Evolutionary conservation across 2,113 vertebrate genomes (phyloP).

Genomic region (Pelvicachromis taeniatus): DNA sequence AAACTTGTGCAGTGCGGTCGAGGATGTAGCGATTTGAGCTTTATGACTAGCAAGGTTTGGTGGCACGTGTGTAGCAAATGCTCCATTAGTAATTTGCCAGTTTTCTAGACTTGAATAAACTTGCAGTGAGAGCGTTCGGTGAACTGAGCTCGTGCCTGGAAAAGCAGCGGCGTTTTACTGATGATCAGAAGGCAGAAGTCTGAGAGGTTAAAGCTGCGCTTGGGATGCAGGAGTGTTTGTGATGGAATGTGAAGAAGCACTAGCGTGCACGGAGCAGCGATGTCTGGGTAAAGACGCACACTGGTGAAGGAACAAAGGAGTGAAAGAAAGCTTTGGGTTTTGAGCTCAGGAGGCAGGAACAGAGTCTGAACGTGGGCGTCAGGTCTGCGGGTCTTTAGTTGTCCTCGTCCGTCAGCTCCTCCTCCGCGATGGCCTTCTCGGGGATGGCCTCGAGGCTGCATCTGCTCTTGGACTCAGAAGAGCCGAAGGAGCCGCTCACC

Average conservation of each 20-base stretch:
- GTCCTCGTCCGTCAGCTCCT: conserved; percentile 80
- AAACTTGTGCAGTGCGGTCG: not conserved
- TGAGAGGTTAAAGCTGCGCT: conserved; percentile 21
- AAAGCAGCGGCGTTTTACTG: not conserved
- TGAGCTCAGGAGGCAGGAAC: conserved; percentile 9
- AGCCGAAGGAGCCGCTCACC: conserved; percentile 32
- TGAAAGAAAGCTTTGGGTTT: conserved; percentile 2
- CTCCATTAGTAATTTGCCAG: not conserved
- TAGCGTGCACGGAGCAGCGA: not conserved
- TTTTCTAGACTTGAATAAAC: not conserved
- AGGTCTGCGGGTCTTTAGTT: conserved; percentile 14
- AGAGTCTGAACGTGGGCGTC: not conserved
- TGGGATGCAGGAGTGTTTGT: conserved; percentile 7
- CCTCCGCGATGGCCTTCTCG: conserved; percentile 76
- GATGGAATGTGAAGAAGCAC: conserved; percentile 22
- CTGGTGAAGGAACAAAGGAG: not conserved
- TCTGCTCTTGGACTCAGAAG: conserved; percentile 67
- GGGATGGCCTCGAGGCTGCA: conserved; percentile 86
- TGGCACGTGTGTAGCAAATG: not conserved
- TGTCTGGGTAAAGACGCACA: not conserved
- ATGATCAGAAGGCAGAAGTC: not conserved
- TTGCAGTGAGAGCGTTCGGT: not conserved
- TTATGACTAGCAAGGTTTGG: not conserved
- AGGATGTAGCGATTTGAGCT: not conserved
- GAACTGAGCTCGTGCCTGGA: not conserved